phyloP scores from a whole-genome alignment of 2,797 vertebrate genomes.

The Sitta carolinensis region DNA sequence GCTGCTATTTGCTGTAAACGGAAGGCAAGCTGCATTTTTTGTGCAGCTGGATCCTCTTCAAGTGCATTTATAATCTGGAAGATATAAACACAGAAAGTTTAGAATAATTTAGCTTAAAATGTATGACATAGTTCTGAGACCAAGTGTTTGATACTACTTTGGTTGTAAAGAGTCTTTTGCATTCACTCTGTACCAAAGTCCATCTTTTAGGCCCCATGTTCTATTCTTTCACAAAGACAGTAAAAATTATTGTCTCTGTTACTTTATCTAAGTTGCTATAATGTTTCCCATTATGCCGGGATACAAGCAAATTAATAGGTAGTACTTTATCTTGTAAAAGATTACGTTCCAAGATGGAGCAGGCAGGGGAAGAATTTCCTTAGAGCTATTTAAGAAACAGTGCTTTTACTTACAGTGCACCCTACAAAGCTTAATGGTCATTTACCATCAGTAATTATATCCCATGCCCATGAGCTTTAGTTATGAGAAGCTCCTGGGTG shows the following conservation, averaged over 20 bases:
- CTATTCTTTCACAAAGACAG: not conserved
- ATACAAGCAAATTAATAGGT: slow-evolving; percentile 4
- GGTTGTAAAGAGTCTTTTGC: not conserved
- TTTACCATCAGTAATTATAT: not conserved
- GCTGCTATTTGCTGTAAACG: slow-evolving; percentile 97
- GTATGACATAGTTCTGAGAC: not conserved
- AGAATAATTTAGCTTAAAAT: slow-evolving; percentile 14
- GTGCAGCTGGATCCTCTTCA: slow-evolving; percentile 93
- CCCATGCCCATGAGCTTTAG: not conserved
- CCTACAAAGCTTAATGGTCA: not conserved
- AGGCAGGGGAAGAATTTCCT: not conserved
- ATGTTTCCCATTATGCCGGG: not conserved
- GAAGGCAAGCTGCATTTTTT: slow-evolving; percentile 97
- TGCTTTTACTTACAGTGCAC: not conserved
- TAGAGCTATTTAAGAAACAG: not conserved
- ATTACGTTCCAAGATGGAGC: not conserved
- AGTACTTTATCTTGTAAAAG: slow-evolving; percentile 2
- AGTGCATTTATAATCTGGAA: slow-evolving; percentile 93
- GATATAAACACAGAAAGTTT: slow-evolving; percentile 42
- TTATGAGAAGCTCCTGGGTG: not conserved
- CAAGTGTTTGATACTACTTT: not conserved
- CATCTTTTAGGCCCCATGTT: not conserved
- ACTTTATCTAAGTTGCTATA: not conserved
- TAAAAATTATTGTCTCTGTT: not conserved
- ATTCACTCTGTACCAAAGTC: not conserved